These are phyloP conservation scores for Malurus alboscapulatus DNA, from an alignment of 2,113 vertebrate species.

Conservation along the genomic window DNA sequence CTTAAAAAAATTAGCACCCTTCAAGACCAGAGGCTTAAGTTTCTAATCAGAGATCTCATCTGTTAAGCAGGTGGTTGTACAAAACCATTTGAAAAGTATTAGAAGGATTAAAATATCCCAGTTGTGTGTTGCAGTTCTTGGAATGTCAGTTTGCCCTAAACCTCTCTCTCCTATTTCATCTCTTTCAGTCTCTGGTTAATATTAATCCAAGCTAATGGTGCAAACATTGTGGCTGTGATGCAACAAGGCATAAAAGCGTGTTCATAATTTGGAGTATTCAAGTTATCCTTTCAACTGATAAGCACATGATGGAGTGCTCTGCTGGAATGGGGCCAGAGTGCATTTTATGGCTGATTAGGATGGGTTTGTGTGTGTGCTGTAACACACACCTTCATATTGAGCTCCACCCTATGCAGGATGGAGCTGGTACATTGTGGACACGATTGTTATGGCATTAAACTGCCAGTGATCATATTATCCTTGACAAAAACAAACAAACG, in stretches of 20 bases:
- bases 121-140: neutral
- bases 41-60: neutral
- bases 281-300: constrained; percentile 25
- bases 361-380: neutral
- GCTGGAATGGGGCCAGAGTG: constrained; percentile 2
- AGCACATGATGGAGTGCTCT: constrained; percentile 38
- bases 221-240: constrained; percentile 31
- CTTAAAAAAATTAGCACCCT: neutral
- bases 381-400: neutral
- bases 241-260: neutral
- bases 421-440: no score
- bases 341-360: neutral
- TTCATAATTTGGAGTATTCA: constrained; percentile 39
- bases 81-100: constrained; percentile 23
- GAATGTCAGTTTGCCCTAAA: neutral
- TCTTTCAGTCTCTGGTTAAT: neutral
- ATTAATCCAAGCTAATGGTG: constrained; percentile 14
- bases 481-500: neutral
- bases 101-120: neutral
- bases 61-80: constrained; percentile 18
- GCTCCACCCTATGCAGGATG: neutral
- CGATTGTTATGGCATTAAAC: neutral
- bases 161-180: neutral
- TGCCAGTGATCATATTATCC: neutral
- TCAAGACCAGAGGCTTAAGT: neutral